Evolutionary conservation across 2,797 vertebrate genomes (phyloP), one percentile per base, ranked within the genome.

Genomic region (Clarias fuscus): DNA sequence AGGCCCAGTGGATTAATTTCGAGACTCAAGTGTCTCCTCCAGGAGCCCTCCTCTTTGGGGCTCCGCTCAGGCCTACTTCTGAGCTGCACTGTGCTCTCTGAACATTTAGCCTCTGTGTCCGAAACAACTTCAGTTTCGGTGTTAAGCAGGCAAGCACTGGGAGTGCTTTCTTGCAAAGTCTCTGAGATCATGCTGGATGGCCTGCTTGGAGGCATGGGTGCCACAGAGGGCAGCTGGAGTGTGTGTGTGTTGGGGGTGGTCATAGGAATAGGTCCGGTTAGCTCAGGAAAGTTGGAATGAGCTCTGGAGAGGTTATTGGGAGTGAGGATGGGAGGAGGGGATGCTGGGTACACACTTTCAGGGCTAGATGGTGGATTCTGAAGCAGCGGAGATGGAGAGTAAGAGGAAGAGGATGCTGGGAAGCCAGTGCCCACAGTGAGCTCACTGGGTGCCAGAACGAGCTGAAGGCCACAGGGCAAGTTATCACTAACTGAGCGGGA

Each of bases 1-100:
- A 97, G 95, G 88, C 97, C 91, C 90, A 98, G 92, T 87, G 94
- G 93, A 89, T 97, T 97, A 84, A 97, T 96, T 91, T 97, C 97
- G 89, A 95, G 94, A 92, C 98, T 98, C 92, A 97, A 96, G 81
- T 97, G 95, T 94, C 97, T 97, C 92, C 96, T 96, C 96, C 98
- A 97, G 13, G 95, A 92, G 83, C 95, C 92, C 88, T 98, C 96
- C 92, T 96, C 97, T 84, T 96, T 95, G 0, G 94, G 77, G 62
- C 91, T 95, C 48, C 95, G 90, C 89, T 86, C 80, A 20, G 91
- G 93, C 64, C 91, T 88, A 81, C 84, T 92, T 43, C 91, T 90
- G 85, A 93, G 84, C 87, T 90, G 92, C 79, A 93, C 93, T n/a
- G 59, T 62, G 59, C 71, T 91, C 72, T 91, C 91, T 68, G 84